Conservation (phyloP, 2,113 vertebrate species). For the Thunnus thynnus region DNA sequence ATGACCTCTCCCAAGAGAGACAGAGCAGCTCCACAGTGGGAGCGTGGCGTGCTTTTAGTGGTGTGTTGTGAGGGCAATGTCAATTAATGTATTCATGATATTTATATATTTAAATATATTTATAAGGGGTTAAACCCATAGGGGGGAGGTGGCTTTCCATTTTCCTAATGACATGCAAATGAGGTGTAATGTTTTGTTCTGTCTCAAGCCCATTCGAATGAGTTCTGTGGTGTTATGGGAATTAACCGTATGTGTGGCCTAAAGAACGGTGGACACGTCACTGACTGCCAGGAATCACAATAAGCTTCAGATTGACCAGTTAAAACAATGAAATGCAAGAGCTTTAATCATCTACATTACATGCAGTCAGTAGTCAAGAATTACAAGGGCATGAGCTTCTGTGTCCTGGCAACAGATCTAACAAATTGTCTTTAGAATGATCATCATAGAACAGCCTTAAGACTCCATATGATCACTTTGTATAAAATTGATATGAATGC, state of each 20-base stretch:
- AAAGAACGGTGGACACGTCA: constrained; percentile 15
- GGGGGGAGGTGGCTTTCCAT: constrained; percentile 75
- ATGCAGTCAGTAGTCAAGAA: constrained; percentile 46
- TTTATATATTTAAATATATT: constrained; percentile 90
- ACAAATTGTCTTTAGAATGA: constrained; percentile 45
- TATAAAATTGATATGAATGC: constrained; percentile 39
- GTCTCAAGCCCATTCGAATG: constrained; percentile 69
- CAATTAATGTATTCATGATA: constrained; percentile 87
- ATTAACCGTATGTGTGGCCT: constrained; percentile 22
- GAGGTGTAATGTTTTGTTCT: constrained; percentile 82
- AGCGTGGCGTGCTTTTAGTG: constrained; percentile 65
- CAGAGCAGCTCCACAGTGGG: constrained; percentile 46
- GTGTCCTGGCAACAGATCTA: constrained; percentile 18
- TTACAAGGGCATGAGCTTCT: constrained; percentile 1
- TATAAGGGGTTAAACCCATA: constrained; percentile 84
- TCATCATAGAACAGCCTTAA: constrained; percentile 40
- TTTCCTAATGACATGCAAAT: constrained; percentile 87
- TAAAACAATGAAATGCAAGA: constrained; percentile 13
- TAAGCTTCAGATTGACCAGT: neutral
- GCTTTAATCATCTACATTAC: constrained; percentile 32
- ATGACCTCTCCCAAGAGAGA: constrained; percentile 56
- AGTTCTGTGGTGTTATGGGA: constrained; percentile 63
- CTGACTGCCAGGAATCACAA: neutral
- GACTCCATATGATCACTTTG: constrained; percentile 40
- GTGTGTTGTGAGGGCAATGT: constrained; percentile 67